Evolutionary conservation across 2,113 vertebrate species (phyloP), one percentile per base, ranked within the genome.

Genomic region (Apus apus): DNA sequence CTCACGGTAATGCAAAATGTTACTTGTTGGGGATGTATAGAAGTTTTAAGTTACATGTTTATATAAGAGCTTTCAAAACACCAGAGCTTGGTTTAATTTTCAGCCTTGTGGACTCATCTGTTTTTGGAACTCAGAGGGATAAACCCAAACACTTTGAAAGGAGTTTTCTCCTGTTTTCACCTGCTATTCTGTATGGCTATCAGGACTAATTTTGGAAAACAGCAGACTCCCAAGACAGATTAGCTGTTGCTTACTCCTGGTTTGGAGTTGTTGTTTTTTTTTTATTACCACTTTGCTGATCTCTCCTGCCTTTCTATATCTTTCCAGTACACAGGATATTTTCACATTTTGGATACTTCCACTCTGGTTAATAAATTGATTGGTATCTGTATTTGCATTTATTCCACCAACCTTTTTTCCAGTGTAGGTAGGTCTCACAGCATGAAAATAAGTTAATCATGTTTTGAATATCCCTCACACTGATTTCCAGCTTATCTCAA

Each of bases 301-400:
- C 67, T 45, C 36, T 93, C 16, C 34, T 15, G 34, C 34, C 16
- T 70, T 22, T 54, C 60, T 60, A 0, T 60, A n/a, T 32, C 18
- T 71, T 58, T 32, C 58, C 29, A 18, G 5, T n/a, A n/a, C 18
- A 32, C 58, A 29, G 56, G 62, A 19, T 53, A 34, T 56, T 43
- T 85, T 85, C 26, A 18, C 38, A 11, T 40, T 87, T 48, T 92
- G 90, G 85, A 29, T 30, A 15, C 22, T 76, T 82, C 43, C 12
- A 0, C 46, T 81, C 32, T 68, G 53, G 22, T 64, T 3, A 0
- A 3, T 5, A 67, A 48, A 87, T 26, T 34, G 60, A 29, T 88
- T 86, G 84, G 38, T 85, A 26, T 87, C n/a, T 72, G 25, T 53
- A 57, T 96, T 95, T 93, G 85, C 68, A 80, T 88, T 66, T 68